These are phyloP conservation scores for Fringilla coelebs DNA, from an alignment of 2,797 vertebrate species.

Conservation along the genomic window DNA sequence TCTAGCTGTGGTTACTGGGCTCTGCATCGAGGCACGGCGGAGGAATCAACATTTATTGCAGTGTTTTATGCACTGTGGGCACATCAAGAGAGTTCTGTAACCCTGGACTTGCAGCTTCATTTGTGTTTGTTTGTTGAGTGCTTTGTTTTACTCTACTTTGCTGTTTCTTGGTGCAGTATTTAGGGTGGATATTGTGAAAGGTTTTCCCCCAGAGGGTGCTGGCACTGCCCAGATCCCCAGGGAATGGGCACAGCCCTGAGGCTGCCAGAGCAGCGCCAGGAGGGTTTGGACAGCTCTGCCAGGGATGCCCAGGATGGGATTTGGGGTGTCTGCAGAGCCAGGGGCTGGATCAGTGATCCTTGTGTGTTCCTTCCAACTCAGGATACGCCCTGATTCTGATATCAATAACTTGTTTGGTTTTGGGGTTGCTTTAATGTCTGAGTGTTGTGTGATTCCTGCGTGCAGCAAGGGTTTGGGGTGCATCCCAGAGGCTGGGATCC, in stretches of 20 bases:
- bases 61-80: accelerated
- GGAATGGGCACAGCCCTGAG: accelerated
- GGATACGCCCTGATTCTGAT: background rate
- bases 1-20: background rate
- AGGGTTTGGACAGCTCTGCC: accelerated
- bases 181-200: background rate
- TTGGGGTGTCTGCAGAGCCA: background rate
- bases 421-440: background rate
- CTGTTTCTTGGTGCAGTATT: background rate
- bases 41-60: background rate
- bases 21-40: accelerated
- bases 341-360: background rate
- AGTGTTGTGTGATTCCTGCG: background rate
- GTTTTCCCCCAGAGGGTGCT: background rate
- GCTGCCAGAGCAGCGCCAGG: background rate
- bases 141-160: background rate
- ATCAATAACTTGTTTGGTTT: background rate
- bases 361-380: background rate
- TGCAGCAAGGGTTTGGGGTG: background rate
- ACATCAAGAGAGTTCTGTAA: accelerated
- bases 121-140: background rate
- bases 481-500: background rate
- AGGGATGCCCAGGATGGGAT: background rate
- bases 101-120: background rate
- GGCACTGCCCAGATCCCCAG: background rate